These are phyloP conservation scores for Pachydiplax longipennis DNA, from an alignment of 2,888 invertebrate genomes.

Conservation along the genomic window DNA sequence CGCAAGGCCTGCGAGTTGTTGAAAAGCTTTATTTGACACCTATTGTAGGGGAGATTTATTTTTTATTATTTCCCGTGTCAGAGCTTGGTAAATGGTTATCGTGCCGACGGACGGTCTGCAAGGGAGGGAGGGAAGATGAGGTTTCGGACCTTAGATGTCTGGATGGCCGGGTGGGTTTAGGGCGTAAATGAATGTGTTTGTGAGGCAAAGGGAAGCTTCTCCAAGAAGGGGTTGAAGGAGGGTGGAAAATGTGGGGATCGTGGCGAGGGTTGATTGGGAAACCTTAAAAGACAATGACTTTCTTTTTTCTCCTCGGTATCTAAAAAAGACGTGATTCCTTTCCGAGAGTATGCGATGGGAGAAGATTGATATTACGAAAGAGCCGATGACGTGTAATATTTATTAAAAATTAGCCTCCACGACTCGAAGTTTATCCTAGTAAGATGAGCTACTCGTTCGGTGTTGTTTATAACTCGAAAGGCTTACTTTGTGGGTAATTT, in stretches of 20 bases:
- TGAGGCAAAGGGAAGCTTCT: background rate
- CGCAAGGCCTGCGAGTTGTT: slow-evolving; percentile 19
- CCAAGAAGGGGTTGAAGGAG: background rate
- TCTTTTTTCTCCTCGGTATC: background rate
- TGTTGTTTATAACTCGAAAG: background rate
- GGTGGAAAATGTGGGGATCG: background rate
- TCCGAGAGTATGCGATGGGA: background rate
- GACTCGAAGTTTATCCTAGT: background rate
- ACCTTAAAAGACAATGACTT: background rate
- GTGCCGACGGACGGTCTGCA: background rate
- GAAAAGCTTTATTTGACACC: slow-evolving; percentile 39
- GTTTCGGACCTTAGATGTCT: background rate
- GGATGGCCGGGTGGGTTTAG: slow-evolving; percentile 11
- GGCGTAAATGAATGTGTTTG: slow-evolving; percentile 41
- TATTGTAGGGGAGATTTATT: slow-evolving; percentile 37
- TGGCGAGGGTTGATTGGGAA: slow-evolving; percentile 19
- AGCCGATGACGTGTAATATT: background rate
- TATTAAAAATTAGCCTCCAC: background rate
- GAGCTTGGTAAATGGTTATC: slow-evolving; percentile 39
- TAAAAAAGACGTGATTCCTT: background rate
- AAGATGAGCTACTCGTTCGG: background rate
- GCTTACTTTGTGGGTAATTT: background rate
- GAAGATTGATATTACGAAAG: too few species aligned
- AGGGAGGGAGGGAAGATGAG: slow-evolving; percentile 9
- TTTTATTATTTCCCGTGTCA: slow-evolving; percentile 42